Base-by-base conservation (phyloP, 1,140 invertebrate species). In the Ditylenchus dipsaci region DNA sequence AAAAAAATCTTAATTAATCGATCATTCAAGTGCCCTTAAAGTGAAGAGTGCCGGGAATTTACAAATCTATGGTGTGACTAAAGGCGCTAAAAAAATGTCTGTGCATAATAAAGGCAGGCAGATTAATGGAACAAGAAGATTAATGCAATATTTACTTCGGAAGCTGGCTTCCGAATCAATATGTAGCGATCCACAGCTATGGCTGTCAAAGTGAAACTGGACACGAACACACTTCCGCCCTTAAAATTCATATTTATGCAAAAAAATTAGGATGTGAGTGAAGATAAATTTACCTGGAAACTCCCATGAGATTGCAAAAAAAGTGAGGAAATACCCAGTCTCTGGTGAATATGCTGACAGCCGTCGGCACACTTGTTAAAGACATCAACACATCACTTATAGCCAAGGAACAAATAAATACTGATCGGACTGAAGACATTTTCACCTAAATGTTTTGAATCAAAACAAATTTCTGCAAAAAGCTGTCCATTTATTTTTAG, bases 161-260 rank as follows among this genome's bases (percentile, higher is more conserved):
- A 59, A 63, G 69, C 75, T n/a, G 80, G 80, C 42, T 80, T 72
- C 27, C 64, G 45, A 42, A 83, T 80, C 1, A 82, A 69, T 58
- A 82, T 65, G 65, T 80, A 82, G 26, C 80, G 73, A 63, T 82
- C 80, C 1, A 83, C 72, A 42, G 80, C 80, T 29, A 82, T 82
- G 1, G 77, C 75, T 23, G 80, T 83, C 29, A 82, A 63, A 17
- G 81, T 83, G 67, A 82, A 82, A 60, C 74, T 78, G 7, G 79
- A 82, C 21, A 82, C 78, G 49, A 82, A 82, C 17, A 82, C 71
- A 13, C 74, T 80, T 47, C 81, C 81, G n/a, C 81, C 80, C 79
- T 81, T 42, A 72, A 80, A 74, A 7, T 7, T 53, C 3, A 3
- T 17, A 53, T 7, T 53, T 53, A 8, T 21, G 15, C 15, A 17